These are phyloP conservation scores for Cydia strobilella DNA, from an alignment of 1,140 invertebrate genomes.

Conservation along the genomic window DNA sequence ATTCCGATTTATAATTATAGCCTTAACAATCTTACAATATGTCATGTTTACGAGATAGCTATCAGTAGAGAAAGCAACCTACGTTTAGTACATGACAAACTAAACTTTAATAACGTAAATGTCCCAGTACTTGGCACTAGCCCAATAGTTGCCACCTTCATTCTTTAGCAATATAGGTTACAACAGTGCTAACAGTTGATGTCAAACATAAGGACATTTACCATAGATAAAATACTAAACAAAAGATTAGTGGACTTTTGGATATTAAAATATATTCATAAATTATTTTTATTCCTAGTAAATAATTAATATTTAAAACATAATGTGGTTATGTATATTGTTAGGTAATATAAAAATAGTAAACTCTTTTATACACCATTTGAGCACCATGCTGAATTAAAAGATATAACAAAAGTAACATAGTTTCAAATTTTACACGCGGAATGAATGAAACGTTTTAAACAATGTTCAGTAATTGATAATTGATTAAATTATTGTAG, in stretches of 20 bases:
- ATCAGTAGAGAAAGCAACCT: constrained; percentile 43
- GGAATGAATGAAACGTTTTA: not conserved
- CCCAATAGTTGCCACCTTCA: constrained; percentile 36
- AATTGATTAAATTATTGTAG: not conserved
- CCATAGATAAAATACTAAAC: constrained; percentile 13
- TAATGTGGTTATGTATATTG: constrained; percentile 37
- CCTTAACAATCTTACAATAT: constrained; percentile 51
- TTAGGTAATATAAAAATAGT: constrained; percentile 14
- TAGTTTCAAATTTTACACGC: not conserved
- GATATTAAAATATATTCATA: constrained; percentile 38
- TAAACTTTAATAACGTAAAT: constrained; percentile 41
- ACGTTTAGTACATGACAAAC: constrained; percentile 50
- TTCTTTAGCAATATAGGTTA: not conserved
- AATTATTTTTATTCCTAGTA: constrained; percentile 19
- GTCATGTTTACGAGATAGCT: constrained; percentile 62
- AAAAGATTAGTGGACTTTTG: constrained; percentile 45
- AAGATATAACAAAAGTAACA: constrained; percentile 24
- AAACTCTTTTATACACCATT: constrained; percentile 33
- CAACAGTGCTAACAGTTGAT: not conserved
- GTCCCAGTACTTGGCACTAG: constrained; percentile 26
- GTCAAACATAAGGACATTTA: not conserved
- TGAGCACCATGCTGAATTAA: constrained; percentile 35
- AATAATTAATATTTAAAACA: constrained; percentile 36
- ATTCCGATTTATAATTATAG: constrained; percentile 36
- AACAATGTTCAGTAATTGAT: not conserved